Evolutionary conservation across 2,113 vertebrate genomes (phyloP), one percentile per base, ranked within the genome.

Genomic region (Conger conger): DNA sequence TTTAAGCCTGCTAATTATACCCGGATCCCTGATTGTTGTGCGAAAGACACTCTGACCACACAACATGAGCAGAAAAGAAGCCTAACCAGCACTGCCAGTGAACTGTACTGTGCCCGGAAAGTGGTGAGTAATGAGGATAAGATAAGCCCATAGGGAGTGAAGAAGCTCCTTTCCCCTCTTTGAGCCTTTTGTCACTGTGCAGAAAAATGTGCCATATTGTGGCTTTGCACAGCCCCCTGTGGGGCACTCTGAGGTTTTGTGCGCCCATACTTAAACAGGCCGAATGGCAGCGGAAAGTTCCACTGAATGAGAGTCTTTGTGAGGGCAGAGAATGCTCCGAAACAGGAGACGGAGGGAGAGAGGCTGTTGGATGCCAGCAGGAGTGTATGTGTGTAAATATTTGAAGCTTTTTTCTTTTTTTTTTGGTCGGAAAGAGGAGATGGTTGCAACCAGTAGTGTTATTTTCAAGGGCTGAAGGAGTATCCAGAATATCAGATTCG

Each of bases 281-380:
- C 4, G 30, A 81, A 54, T 54, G 20, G 30, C 30, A 53, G 42
- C 80, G 45, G 37, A 78, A 78, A 57, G 30, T 57, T 15, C 80
- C 0, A 17, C 80, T 81, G 45, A 80, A 80, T 80, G 37, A 80
- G 79, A 23, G 79, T 38, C 40, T 80, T 80, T 80, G 79, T 80
- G 38, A 42, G 79, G 18, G 79, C 42, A 80, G 27, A 80, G 37
- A 80, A 80, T 80, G 18, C n/a, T 23, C 79, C 23, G 42, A 80
- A 80, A 40, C 38, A 45, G 42, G 79, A 80, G 79, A 82, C 15
- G 1, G 13, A 36, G 82, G 35, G 54, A 82, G 33, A 63, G 30
- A 38, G 68, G 68, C 36, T 82, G 82, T 40, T 17, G 16, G 54
- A 63, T 73, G 20, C 30, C 82, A 73, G 20, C 35, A 54, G 33